These are phyloP conservation scores for Mycalesis mineus DNA, from an alignment of 2,888 invertebrate species.

Conservation along the genomic window DNA sequence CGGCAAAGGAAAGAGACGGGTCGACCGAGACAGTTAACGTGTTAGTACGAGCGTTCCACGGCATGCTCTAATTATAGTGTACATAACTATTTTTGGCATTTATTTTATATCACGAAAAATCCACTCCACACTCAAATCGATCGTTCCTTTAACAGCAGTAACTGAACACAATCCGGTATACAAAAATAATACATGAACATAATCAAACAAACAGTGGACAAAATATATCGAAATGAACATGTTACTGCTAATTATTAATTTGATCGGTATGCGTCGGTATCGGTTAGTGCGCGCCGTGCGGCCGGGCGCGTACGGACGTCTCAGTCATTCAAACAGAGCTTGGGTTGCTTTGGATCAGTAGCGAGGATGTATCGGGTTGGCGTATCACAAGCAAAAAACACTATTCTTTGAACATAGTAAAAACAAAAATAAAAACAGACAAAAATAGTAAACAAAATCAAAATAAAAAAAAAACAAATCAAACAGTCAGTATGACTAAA, in stretches of 20 bases:
- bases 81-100: slow-evolving; percentile 25
- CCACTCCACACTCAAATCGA: slow-evolving; percentile 74
- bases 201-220: slow-evolving; percentile 38
- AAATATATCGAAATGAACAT: slow-evolving; percentile 32
- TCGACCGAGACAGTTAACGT: slow-evolving; percentile 52
- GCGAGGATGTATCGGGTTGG: slow-evolving; percentile 71
- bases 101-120: slow-evolving; percentile 54
- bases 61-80: slow-evolving; percentile 61
- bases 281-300: slow-evolving; percentile 56
- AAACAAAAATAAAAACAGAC: slow-evolving; percentile 39
- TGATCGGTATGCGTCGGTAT: slow-evolving; percentile 43
- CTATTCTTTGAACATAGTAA: slow-evolving; percentile 61
- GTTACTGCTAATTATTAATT: slow-evolving; percentile 66
- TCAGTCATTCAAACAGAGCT: slow-evolving; percentile 43
- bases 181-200: slow-evolving; percentile 48
- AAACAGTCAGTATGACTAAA: slow-evolving; percentile 79
- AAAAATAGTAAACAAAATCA: slow-evolving; percentile 40
- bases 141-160: slow-evolving; percentile 65
- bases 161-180: slow-evolving; percentile 58
- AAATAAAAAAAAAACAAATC: slow-evolving; percentile 57
- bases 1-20: slow-evolving; percentile 61
- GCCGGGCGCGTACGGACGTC: slow-evolving; percentile 42
- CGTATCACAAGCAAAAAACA: slow-evolving; percentile 74
- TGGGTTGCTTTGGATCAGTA: slow-evolving; percentile 61
- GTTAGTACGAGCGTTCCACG: slow-evolving; percentile 64